A percentile compares a stretch with the other conserved stretches of the same genome.
Conservation (phyloP, 2,113 vertebrate species). For the Anseranas semipalmata region DNA sequence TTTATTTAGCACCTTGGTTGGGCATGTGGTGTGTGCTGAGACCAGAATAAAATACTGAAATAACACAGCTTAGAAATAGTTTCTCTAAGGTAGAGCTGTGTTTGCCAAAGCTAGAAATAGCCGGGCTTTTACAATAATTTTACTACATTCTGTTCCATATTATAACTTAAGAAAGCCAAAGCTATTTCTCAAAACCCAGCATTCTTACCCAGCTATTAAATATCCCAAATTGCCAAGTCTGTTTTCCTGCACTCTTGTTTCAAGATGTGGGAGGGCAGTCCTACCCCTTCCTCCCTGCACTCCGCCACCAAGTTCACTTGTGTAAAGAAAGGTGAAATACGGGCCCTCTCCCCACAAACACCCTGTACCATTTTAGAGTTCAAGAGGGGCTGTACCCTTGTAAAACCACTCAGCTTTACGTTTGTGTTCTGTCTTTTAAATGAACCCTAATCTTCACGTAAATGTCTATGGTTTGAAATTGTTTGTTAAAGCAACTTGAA, state of each 20-base stretch:
- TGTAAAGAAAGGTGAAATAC: not conserved
- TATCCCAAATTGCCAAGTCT: conserved; percentile 44
- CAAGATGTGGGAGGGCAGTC: conserved; percentile 22
- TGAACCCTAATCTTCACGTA: not conserved
- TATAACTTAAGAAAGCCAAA: conserved; percentile 53
- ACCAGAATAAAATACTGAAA: not conserved
- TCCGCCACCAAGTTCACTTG: not conserved
- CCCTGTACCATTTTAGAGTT: not conserved
- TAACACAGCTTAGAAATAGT: not conserved
- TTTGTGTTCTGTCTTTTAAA: not conserved
- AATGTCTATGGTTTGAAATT: not conserved
- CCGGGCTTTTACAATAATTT: conserved; percentile 14
- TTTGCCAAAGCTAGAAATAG: conserved; percentile 59
- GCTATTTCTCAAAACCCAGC: conserved; percentile 58
- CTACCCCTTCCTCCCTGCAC: not conserved
- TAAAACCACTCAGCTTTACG: not conserved
- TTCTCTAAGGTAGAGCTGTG: not conserved
- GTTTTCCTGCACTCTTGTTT: conserved; percentile 22
- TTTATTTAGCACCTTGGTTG: not conserved
- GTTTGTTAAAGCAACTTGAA: conserved; percentile 33
- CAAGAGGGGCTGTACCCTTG: not conserved
- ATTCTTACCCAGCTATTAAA: conserved; percentile 57
- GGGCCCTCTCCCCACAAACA: not conserved
- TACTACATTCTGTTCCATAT: conserved; percentile 46
- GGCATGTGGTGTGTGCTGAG: not conserved